Base-by-base conservation (phyloP, 2,888 invertebrate species). In the Catonia carolina region DNA sequence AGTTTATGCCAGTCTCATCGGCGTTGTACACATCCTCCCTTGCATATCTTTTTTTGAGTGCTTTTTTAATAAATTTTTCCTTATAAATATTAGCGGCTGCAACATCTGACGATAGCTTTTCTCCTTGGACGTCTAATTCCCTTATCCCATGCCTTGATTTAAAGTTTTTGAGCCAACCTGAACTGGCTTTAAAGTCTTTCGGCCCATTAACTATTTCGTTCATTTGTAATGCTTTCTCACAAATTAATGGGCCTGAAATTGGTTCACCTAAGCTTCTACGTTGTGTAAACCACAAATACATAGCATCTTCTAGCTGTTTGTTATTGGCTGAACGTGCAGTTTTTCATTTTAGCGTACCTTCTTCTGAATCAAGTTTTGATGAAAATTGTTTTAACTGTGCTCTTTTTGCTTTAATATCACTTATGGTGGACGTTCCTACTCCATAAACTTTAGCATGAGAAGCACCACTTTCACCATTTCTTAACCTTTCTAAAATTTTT, bases 261-360 rank as follows among this genome's bases (percentile, higher is more conserved):
- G 64, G 61, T 54, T 65, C 62, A 56, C 65, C 57, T 23, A 63
- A 31, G 31, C 61, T 58, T 31, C 64, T 58, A 31, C 61, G 62
- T 41, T 65, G 64, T 49, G 61, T 54, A 59, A 65, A 66, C 67
- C 67, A 66, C 53, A 59, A 64, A 52, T 61, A 67, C 47, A 68
- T 62, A 39, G 63, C 65, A 56, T 66, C 63, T 59, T 67, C 67
- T 57, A 68, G 62, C 53, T 64, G 39, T 65, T 66, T 58, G 58
- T 66, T 59, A 48, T 54, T 60, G 60, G 62, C 61, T 60, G 53
- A 58, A 58, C 64, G 61, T 61, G 65, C 63, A 56, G 58, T 50
- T 66, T 65, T 67, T 56, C 63, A 58, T 48, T 52, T 61, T 52
- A 61, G 63, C 56, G 60, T 61, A 55, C 64, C 65, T 58, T 65